phyloP scores from a whole-genome alignment of 2,113 vertebrate genomes.

The human (Homo sapiens) region DNA sequence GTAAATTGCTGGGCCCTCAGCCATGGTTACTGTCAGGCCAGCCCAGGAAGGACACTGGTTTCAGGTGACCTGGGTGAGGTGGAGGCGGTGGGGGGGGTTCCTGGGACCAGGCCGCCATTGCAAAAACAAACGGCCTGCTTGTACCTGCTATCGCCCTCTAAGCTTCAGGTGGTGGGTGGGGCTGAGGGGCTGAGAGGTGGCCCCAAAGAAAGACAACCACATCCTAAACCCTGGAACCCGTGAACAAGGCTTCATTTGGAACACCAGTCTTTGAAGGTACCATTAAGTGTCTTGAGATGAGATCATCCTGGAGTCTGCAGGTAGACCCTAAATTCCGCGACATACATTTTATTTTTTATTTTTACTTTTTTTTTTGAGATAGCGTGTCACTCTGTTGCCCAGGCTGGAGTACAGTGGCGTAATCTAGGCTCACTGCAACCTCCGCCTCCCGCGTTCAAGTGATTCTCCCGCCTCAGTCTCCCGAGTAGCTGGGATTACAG shows the following conservation, averaged over 20 bases:
- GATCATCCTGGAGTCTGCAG: rapidly evolving
- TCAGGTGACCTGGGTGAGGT: not conserved
- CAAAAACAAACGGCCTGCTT: not conserved
- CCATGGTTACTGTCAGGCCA: too few relatives aligned
- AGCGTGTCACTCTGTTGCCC: too few relatives aligned
- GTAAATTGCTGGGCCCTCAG: not conserved
- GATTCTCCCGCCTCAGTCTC: too few relatives aligned
- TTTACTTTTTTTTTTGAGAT: too few relatives aligned
- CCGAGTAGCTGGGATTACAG: too few relatives aligned
- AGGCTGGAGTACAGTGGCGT: too few relatives aligned
- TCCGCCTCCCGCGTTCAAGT: too few relatives aligned
- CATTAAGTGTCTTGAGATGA: not conserved
- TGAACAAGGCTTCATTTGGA: too few relatives aligned
- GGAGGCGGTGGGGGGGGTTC: not conserved
- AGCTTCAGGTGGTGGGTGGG: not conserved
- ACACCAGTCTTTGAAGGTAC: not conserved
- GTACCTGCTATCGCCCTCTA: not conserved
- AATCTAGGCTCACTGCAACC: too few relatives aligned
- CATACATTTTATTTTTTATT: not conserved
- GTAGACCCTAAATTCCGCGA: not conserved
- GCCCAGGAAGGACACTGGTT: not conserved
- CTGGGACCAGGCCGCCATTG: not conserved
- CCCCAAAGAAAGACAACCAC: too few relatives aligned
- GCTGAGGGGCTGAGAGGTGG: too few relatives aligned
- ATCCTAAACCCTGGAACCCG: not conserved